These are phyloP conservation scores for Pipistrellus pygmaeus DNA, from an alignment of 2,797 vertebrate genomes.

Conservation along the genomic window DNA sequence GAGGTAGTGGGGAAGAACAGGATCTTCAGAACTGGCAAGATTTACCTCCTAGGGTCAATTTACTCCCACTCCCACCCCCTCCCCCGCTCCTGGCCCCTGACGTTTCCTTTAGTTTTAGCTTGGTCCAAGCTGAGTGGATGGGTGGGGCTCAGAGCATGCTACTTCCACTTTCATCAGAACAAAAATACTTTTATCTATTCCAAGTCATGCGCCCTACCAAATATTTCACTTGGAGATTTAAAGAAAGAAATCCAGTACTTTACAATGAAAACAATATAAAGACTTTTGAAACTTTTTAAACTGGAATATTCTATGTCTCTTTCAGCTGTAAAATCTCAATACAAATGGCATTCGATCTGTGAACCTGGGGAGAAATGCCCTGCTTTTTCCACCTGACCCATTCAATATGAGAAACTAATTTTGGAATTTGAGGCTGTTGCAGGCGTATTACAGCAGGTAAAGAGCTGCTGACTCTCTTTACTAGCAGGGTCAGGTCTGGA, in stretches of 20 bases:
- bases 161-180: constrained; percentile 7
- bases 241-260: background rate
- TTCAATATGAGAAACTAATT: constrained; percentile 51
- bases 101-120: background rate
- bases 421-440: constrained; percentile 24
- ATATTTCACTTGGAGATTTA: constrained; percentile 21
- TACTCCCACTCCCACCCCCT: too few species aligned
- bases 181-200: background rate
- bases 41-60: background rate
- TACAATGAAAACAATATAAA: constrained; percentile 16
- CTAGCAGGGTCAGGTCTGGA: constrained; percentile 8
- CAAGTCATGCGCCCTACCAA: background rate
- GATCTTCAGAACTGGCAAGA: background rate
- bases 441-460: constrained; percentile 13
- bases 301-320: background rate
- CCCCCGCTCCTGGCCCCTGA: background rate
- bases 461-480: constrained; percentile 29
- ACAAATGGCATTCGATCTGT: background rate
- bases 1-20: background rate
- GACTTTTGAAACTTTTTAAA: constrained; percentile 10
- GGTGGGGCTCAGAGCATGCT: background rate
- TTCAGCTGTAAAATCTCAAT: background rate
- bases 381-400: constrained; percentile 5
- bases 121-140: background rate
- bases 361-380: background rate